Evolutionary conservation across 2,113 vertebrate species (phyloP).

Genomic region (Microtus ochrogaster): DNA sequence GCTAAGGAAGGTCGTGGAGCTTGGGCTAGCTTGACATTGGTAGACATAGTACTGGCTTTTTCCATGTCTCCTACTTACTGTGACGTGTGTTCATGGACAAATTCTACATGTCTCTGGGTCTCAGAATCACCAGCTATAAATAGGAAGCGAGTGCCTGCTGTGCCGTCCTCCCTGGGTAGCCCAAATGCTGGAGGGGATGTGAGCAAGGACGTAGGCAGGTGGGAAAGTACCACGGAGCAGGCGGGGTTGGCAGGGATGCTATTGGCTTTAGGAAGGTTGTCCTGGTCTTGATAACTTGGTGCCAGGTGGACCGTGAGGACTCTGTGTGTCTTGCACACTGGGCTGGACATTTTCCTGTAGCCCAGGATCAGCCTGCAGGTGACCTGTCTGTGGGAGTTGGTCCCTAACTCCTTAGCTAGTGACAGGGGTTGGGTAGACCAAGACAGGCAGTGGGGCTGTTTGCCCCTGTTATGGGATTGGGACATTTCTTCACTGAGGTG

Average conservation of each 20-base stretch:
- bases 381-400: conserved; percentile 28
- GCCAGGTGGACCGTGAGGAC: neutral
- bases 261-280: neutral
- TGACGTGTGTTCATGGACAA: neutral
- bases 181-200: accelerated
- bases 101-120: neutral
- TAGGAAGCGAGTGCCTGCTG: neutral
- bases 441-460: neutral
- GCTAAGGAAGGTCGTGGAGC: too few species aligned
- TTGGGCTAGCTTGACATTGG: neutral
- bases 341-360: conserved; percentile 77
- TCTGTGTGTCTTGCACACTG: neutral
- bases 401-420: conserved; percentile 77
- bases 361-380: conserved; percentile 71
- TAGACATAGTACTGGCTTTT: neutral
- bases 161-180: neutral
- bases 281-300: neutral
- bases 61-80: neutral
- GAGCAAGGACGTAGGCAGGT: accelerated
- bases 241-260: neutral
- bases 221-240: neutral
- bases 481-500: neutral
- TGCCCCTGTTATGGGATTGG: neutral
- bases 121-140: neutral
- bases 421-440: conserved; percentile 76